These are phyloP conservation scores for Lasioglossum calceatum DNA, from an alignment of 2,888 invertebrate species.

Conservation along the genomic window DNA sequence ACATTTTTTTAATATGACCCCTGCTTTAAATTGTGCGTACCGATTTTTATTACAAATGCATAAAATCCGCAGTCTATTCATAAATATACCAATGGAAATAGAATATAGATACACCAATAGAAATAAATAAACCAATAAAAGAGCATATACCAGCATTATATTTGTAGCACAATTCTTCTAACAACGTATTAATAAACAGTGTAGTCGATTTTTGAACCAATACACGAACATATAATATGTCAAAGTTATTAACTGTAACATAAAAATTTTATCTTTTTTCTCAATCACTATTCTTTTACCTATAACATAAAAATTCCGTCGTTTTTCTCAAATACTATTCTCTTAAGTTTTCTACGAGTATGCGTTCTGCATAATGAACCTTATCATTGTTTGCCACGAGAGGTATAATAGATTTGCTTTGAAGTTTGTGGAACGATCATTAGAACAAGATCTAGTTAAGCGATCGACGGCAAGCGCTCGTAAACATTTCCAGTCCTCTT, in stretches of 20 bases:
- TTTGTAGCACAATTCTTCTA: too few relatives aligned
- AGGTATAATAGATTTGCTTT: background rate
- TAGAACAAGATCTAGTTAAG: conserved; percentile 53
- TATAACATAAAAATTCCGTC: background rate
- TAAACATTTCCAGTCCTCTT: conserved; percentile 32
- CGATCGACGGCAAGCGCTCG: conserved; percentile 40
- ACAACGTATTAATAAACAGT: background rate
- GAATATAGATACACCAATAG: too few relatives aligned
- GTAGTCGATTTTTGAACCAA: background rate
- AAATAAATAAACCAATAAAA: too few relatives aligned
- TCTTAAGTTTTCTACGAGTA: background rate
- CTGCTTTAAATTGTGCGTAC: too few relatives aligned
- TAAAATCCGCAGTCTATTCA: too few relatives aligned
- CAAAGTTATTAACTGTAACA: background rate
- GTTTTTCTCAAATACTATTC: background rate
- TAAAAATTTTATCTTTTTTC: background rate
- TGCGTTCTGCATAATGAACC: background rate
- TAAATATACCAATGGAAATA: too few relatives aligned
- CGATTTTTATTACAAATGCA: too few relatives aligned
- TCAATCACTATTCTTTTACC: background rate
- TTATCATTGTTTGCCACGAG: background rate
- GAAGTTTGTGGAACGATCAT: conserved; percentile 2
- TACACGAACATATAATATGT: background rate
- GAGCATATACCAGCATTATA: too few relatives aligned
- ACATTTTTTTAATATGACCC: too few relatives aligned